These are phyloP conservation scores for Poecilia velifera DNA, from an alignment of 2,797 vertebrate genomes.

Conservation along the genomic window DNA sequence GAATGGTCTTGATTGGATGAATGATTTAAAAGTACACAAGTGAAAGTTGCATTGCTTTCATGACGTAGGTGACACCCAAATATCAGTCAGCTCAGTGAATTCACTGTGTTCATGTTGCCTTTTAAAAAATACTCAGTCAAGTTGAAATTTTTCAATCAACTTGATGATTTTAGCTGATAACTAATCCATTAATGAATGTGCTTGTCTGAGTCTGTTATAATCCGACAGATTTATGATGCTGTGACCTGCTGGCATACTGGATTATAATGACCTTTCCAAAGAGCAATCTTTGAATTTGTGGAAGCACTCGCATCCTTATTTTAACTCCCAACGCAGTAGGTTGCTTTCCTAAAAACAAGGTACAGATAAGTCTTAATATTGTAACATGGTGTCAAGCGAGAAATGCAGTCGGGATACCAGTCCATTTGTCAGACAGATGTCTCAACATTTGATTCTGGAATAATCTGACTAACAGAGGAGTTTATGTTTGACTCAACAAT, in stretches of 20 bases:
- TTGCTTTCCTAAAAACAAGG: neutral
- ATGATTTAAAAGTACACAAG: neutral
- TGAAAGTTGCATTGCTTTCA: neutral
- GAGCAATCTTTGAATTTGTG: slow-evolving; percentile 7
- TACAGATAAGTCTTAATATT: neutral
- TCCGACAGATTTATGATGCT: slow-evolving; percentile 33
- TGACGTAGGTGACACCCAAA: neutral
- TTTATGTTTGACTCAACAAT: neutral
- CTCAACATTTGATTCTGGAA: neutral
- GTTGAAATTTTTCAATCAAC: slow-evolving; percentile 34
- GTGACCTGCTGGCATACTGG: slow-evolving; percentile 23
- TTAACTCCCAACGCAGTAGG: neutral
- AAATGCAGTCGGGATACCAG: neutral
- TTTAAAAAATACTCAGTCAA: slow-evolving; percentile 13
- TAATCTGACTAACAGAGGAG: neutral
- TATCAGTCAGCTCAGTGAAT: neutral
- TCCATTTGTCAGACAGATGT: neutral
- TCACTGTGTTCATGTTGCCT: neutral
- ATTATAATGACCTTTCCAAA: slow-evolving; percentile 7
- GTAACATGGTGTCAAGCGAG: neutral
- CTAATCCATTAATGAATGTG: slow-evolving; percentile 50
- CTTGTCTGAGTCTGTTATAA: slow-evolving; percentile 39
- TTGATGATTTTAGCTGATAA: slow-evolving; percentile 46
- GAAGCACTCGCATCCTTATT: slow-evolving; percentile 7
- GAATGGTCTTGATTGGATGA: neutral